Base-by-base conservation (phyloP, 1,140 invertebrate species). In the Pseudomyrmex dendroicus region DNA sequence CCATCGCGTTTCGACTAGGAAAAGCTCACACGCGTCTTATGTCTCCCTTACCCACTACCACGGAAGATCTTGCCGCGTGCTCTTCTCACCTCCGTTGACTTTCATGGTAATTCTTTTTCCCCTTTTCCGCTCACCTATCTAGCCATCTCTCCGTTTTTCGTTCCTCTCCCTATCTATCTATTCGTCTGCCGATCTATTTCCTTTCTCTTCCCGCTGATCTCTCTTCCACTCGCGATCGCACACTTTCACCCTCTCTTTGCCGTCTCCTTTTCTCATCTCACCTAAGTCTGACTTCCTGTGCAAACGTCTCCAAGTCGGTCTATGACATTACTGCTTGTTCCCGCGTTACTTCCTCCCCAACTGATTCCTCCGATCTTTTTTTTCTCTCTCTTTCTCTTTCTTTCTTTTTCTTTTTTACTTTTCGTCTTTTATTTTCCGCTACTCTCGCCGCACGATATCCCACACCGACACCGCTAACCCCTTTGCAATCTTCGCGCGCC, bases 251-350 rank as follows among this genome's bases (percentile, higher is more conserved):
- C n/a, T 64, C 57, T 20, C 59, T 56, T 68, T 1, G 17, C 35
- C 44, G 8, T 10, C 59, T 2, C 7, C 20, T 9, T 77, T 48
- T 44, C 15, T 68, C 73, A 35, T 52, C 73, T 35, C 22, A n/a
- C 35, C 35, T 35, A 13, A 13, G 9, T 46, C 62, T 22, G 35
- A 22, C 68, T 64, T 67, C 62, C 52, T 67, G 63, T 63, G 62
- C 61, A 64, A 84, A 64, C 73, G 63, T 78, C 82, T 56, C 52
- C 82, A 62, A 84, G 78, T 74, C 80, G 54, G 72, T 85, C 84
- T 85, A 85, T 85, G 82, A 85, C 82, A 84, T 84, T 83, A 83
- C 82, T 57, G 62, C 80, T 84, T 62, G 67, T 80, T 83, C 56
- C 20, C 57, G 35, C 77, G 52, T 54, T 82, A 73, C 62, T 76